Conservation (phyloP, 2,888 invertebrate genomes). For the Branchellion lobata region DNA sequence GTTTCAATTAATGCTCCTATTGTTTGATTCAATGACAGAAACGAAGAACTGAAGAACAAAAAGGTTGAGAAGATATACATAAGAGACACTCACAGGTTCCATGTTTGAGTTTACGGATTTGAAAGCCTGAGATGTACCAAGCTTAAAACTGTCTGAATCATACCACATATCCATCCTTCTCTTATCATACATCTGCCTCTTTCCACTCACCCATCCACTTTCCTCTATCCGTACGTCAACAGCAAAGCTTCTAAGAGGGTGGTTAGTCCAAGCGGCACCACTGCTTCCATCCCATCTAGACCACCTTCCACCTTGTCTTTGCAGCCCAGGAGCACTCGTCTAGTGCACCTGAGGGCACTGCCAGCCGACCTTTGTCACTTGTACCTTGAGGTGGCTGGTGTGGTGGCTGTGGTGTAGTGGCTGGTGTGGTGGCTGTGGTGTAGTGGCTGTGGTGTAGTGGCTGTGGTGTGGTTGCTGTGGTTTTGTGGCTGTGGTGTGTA, state of each 20-base stretch:
- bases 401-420: not conserved
- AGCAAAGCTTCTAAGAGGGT: not conserved
- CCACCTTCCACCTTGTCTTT: not conserved
- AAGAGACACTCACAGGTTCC: not conserved
- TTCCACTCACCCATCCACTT: no score
- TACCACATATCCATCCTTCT: no score
- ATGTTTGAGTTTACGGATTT: not conserved
- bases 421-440: not conserved
- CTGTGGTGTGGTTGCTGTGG: not conserved
- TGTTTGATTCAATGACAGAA: not conserved
- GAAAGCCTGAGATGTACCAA: not conserved
- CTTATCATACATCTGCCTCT: no score
- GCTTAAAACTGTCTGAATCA: no score
- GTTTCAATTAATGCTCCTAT: not conserved
- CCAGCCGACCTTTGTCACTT: constrained; percentile 8
- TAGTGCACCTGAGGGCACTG: constrained; percentile 12
- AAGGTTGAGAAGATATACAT: constrained; percentile 1
- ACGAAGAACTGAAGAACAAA: not conserved
- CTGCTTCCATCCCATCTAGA: not conserved
- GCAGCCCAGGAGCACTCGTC: not conserved
- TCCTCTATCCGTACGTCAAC: not conserved
- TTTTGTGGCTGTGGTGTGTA: no score
- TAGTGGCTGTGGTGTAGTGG: not conserved
- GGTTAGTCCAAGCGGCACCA: not conserved
- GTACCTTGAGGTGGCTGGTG: constrained; percentile 17